Percentiles rank a stretch among this genome's conserved stretches.
These are phyloP conservation scores for Arenaria interpres DNA, from an alignment of 2,113 vertebrate species.

Conservation along the genomic window DNA sequence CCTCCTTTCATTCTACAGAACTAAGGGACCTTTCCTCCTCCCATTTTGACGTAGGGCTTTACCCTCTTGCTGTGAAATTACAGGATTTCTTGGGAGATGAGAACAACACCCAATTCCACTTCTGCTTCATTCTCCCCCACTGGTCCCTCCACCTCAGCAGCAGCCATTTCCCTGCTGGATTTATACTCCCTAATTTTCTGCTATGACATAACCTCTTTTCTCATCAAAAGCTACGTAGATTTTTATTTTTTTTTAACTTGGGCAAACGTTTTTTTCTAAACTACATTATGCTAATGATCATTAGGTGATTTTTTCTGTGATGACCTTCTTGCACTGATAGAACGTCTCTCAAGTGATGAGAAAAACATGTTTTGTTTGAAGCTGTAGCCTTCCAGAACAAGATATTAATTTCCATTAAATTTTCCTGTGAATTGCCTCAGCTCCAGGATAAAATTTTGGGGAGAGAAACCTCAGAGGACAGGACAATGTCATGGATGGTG, in stretches of 20 bases:
- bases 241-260: background rate
- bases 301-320: background rate
- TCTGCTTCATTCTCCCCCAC: background rate
- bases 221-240: background rate
- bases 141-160: background rate
- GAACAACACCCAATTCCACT: background rate
- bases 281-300: background rate
- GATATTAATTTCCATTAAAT: background rate
- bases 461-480: background rate
- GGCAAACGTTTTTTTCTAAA: background rate
- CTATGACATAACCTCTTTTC: background rate
- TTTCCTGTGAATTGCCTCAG: background rate
- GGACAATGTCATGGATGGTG: background rate
- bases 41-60: background rate
- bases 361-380: background rate
- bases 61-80: background rate
- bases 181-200: background rate
- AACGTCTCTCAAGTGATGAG: background rate
- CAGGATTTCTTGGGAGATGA: fast-evolving
- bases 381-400: background rate
- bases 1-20: background rate
- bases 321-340: background rate
- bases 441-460: background rate
- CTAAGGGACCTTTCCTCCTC: background rate
- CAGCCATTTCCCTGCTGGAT: background rate